Conservation (phyloP, 2,888 invertebrate genomes). For the Steinernema hermaphroditum region DNA sequence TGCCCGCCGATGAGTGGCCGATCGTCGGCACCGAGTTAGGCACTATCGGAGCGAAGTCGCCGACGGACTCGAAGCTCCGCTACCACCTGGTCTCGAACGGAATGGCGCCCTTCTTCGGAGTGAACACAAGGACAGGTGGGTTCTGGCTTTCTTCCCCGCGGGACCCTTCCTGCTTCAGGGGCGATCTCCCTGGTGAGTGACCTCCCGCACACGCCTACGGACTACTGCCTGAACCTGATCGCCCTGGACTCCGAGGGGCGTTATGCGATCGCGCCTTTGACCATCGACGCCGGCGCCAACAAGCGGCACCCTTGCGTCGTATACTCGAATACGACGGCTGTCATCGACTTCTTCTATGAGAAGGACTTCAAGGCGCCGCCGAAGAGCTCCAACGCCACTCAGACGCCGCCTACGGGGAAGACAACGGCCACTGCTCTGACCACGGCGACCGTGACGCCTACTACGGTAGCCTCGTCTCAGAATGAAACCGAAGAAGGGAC, state of each 20-base stretch:
- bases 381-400: neutral
- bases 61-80: conserved; percentile 10
- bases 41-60: conserved; percentile 5
- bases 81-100: conserved; percentile 16
- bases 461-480: too few species aligned
- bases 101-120: conserved; percentile 2
- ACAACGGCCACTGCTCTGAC: neutral
- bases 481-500: too few species aligned
- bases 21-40: neutral
- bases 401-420: too few species aligned
- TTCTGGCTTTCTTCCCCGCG: neutral
- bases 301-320: neutral
- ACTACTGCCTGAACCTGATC: conserved; percentile 27
- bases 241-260: conserved; percentile 1
- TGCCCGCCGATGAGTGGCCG: conserved; percentile 21
- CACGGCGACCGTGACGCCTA: too few species aligned
- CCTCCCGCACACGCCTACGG: neutral
- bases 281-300: conserved; percentile 21
- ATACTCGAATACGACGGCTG: neutral
- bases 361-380: conserved; percentile 5
- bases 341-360: conserved; percentile 22
- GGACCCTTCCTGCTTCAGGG: neutral
- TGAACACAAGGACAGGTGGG: conserved; percentile 20
- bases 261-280: neutral
- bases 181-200: conserved; percentile 1